These are phyloP conservation scores for Pelecanoides urinatrix DNA, from an alignment of 2,113 vertebrate genomes.

Conservation along the genomic window DNA sequence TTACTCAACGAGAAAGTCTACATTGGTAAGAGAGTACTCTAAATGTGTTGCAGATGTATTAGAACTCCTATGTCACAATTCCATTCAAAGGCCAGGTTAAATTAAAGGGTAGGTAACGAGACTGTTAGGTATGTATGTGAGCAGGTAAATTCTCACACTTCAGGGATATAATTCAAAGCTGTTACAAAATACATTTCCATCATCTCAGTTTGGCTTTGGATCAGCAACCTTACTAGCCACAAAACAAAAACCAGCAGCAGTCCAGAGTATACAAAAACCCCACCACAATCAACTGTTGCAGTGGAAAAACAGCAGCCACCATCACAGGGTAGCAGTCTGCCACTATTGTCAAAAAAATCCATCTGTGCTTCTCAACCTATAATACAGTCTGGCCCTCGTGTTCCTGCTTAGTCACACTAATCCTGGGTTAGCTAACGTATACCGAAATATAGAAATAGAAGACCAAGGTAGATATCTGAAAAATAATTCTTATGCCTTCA, in stretches of 20 bases:
- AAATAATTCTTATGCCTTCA: background rate
- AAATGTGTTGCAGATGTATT: background rate
- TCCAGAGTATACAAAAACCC: background rate
- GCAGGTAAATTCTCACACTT: background rate
- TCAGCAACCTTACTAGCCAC: background rate
- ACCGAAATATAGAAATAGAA: background rate
- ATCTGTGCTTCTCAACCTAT: background rate
- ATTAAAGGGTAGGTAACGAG: background rate
- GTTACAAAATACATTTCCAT: background rate
- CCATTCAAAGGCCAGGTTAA: background rate
- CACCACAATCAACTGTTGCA: background rate
- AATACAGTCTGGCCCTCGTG: accelerated
- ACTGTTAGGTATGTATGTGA: background rate
- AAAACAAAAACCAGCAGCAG: background rate
- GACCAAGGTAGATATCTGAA: background rate
- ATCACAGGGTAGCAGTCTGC: background rate
- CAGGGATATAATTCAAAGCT: background rate
- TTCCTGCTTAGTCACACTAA: background rate
- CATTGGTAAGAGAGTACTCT: background rate
- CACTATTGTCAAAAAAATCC: background rate
- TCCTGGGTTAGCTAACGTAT: background rate
- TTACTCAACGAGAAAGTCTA: background rate
- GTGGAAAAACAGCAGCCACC: background rate
- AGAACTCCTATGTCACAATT: background rate
- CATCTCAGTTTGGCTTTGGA: background rate